Conservation (phyloP, 2,797 vertebrate species). For the Eupleurogrammus muticus region DNA sequence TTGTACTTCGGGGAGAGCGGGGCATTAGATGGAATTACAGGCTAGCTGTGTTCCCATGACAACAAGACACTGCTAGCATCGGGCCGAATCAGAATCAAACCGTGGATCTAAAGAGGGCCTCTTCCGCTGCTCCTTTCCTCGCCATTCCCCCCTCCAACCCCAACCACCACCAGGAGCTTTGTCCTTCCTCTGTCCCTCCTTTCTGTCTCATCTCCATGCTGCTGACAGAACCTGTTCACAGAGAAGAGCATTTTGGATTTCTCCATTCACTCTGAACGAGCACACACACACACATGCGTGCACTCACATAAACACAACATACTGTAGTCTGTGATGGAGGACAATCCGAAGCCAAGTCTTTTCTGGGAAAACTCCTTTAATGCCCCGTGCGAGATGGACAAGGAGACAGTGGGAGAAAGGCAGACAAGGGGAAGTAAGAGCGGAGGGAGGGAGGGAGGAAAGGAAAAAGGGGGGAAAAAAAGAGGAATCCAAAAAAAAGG, state of each 20-base stretch:
- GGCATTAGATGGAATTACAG: conserved; percentile 60
- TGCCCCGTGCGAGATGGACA: conserved; percentile 30
- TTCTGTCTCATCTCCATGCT: conserved; percentile 38
- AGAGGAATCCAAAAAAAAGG: background rate
- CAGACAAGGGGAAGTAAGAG: conserved; percentile 5
- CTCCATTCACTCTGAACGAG: conserved; percentile 7
- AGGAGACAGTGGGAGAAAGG: conserved; percentile 28
- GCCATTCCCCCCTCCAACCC: background rate
- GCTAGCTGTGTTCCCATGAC: conserved; percentile 74
- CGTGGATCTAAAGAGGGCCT: conserved; percentile 45
- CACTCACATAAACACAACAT: conserved; percentile 23
- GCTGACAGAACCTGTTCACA: conserved; percentile 55
- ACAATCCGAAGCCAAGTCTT: conserved; percentile 41
- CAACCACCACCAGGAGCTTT: conserved; percentile 10
- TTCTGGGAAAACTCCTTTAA: conserved; percentile 11
- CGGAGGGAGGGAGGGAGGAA: background rate
- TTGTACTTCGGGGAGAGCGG: conserved; percentile 51
- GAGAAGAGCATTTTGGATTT: conserved; percentile 35
- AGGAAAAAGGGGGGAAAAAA: background rate
- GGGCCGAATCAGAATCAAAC: conserved; percentile 56
- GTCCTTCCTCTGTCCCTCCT: conserved; percentile 24
- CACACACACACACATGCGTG: conserved; percentile 11
- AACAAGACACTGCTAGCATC: conserved; percentile 71
- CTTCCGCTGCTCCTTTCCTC: conserved; percentile 32
- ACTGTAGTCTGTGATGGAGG: conserved; percentile 21